Base-by-base conservation (phyloP, 64 coral and sea anemone species). In the Astreopora myriophthalma region DNA sequence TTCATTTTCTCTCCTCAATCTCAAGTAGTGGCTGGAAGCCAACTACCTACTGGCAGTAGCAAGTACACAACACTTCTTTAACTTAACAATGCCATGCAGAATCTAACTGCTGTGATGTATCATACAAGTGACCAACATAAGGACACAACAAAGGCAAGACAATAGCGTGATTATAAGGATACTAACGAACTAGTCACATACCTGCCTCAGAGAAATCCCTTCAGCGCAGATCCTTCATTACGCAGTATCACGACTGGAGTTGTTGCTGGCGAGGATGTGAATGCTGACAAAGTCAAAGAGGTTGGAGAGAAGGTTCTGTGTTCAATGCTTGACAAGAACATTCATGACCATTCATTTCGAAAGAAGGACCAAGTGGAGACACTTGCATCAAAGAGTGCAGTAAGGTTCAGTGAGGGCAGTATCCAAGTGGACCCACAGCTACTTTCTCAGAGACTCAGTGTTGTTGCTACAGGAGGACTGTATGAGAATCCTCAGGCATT, bases 21-120 rank as follows among this genome's bases (percentile, higher is more conserved):
- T 42, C 39, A 42, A 42, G 39, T 42, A 42, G 39, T 42, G 39
- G 39, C 39, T 42, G 39, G 9, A 42, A 42, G 39, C 39, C 39
- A 42, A 42, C 39, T 42, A 42, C 39, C 39, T 7, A 42, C 39
- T 42, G 39, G n/a, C n/a, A n/a, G n/a, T n/a, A n/a, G n/a, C n/a
- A n/a, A n/a, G n/a, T n/a, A n/a, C n/a, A n/a, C n/a, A 29, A n/a
- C 1, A 6, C 29, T n/a, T n/a, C n/a, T n/a, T n/a, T n/a, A n/a
- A n/a, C n/a, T 42, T 7, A 88, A 88, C 57, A 61, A 74, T 88
- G 85, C 85, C 22, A 88, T 88, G 85, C 85, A 88, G 27, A 38
- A 57, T 26, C 85, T 74, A 23, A 88, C 85, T 32, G 85, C 11
- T n/a, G n/a, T 35, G 10, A 67, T 65, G 5, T 66, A 36, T 37